Percentiles rank a stretch among this genome's conserved stretches.
Evolutionary conservation across 2,113 vertebrate species (phyloP).

Genomic region (Triplophysa rosa): DNA sequence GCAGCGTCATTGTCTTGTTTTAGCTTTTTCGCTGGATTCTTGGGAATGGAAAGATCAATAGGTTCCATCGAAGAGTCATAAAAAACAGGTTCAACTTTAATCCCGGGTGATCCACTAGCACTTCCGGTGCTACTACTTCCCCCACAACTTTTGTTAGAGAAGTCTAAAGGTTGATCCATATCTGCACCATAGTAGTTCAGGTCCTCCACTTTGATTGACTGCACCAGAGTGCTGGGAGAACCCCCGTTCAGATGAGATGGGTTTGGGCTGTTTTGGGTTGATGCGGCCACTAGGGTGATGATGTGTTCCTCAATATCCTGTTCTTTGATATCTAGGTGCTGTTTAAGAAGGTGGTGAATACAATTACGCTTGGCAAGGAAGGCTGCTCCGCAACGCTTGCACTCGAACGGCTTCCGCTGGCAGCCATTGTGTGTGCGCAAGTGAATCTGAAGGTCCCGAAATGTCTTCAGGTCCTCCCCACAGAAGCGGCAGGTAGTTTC

Average conservation of each 20-base stretch:
- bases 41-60: constrained; percentile 93
- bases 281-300: constrained; percentile 20
- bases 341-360: constrained; percentile 94
- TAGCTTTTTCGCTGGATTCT: constrained; percentile 76
- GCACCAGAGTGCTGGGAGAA: constrained; percentile 15
- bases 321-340: constrained; percentile 92
- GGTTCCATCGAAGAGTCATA: constrained; percentile 77
- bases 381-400: constrained; percentile 86
- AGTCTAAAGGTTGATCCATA: constrained; percentile 90
- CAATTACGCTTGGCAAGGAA: constrained; percentile 95
- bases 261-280: constrained; percentile 33
- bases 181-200: constrained; percentile 54
- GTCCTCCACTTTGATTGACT: constrained; percentile 51
- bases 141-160: constrained; percentile 79
- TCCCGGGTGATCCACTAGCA: constrained; percentile 18
- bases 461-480: constrained; percentile 89
- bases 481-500: constrained; percentile 88
- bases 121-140: constrained; percentile 27
- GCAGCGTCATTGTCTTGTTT: constrained; percentile 48
- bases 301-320: constrained; percentile 66
- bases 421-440: constrained; percentile 89
- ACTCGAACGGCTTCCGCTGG: constrained; percentile 91
- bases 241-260: constrained; percentile 33
- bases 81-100: constrained; percentile 41
- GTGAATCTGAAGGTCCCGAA: constrained; percentile 89